Evolutionary conservation across 2,888 invertebrate genomes (phyloP).

Genomic region (Callyntrura sp.): DNA sequence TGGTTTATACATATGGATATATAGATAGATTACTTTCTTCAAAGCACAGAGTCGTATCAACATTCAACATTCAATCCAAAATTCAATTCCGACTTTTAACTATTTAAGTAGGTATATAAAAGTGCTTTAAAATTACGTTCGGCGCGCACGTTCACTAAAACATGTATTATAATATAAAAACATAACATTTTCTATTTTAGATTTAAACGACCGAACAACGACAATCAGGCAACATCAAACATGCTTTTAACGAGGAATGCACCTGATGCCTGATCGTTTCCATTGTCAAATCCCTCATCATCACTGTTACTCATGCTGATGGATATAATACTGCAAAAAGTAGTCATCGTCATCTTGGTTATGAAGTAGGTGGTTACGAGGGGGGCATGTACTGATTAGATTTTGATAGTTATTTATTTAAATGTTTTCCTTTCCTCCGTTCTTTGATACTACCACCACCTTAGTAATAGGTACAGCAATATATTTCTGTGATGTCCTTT

Average conservation of each 20-base stretch:
- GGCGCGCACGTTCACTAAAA: slow-evolving; percentile 56
- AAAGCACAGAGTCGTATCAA: not conserved
- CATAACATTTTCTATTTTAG: not conserved
- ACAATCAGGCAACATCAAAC: slow-evolving; percentile 55
- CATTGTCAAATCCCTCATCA: slow-evolving; percentile 24
- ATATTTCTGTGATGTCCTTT: not conserved
- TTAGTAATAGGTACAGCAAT: too few relatives aligned
- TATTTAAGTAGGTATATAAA: not conserved
- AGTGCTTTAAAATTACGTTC: not conserved
- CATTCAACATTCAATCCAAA: slow-evolving; percentile 6
- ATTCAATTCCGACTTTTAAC: not conserved
- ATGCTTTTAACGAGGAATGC: slow-evolving; percentile 40
- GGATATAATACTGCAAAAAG: not conserved
- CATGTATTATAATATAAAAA: not conserved
- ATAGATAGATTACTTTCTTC: not conserved
- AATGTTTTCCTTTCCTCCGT: too few relatives aligned
- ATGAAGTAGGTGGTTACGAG: too few relatives aligned
- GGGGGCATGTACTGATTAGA: not conserved
- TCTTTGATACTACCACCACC: too few relatives aligned
- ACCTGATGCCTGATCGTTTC: slow-evolving; percentile 53
- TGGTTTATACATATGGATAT: not conserved
- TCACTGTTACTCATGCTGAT: slow-evolving; percentile 36
- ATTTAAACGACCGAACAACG: not conserved
- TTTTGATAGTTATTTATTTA: not conserved
- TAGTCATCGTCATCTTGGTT: not conserved